Conservation (phyloP, 1,140 invertebrate genomes). For the Drosophila parvula region DNA sequence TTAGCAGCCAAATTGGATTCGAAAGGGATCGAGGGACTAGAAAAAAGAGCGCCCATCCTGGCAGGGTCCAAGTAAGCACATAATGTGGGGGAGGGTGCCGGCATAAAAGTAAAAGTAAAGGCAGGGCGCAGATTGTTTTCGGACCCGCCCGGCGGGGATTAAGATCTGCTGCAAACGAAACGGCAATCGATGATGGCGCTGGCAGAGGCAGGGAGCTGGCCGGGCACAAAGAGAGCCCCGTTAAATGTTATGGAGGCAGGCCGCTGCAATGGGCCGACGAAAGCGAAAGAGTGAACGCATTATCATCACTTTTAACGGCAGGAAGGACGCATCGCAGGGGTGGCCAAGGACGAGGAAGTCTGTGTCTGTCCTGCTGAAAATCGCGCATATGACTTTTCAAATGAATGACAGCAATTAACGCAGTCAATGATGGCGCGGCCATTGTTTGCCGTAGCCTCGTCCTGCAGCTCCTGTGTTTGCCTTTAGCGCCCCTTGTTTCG, state of each 20-base stretch:
- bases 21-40: constrained; percentile 22
- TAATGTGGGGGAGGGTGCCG: constrained; percentile 53
- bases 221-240: constrained; percentile 36
- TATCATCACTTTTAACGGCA: constrained; percentile 76
- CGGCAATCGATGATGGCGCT: constrained; percentile 48
- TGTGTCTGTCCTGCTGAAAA: constrained; percentile 33
- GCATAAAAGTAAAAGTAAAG: constrained; percentile 47
- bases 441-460: constrained; percentile 63
- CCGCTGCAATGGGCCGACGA: constrained; percentile 28
- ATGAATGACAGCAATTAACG: constrained; percentile 82
- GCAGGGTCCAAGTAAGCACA: constrained; percentile 56
- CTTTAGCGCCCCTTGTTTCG: constrained; percentile 23
- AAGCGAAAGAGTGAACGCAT: constrained; percentile 75
- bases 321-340: constrained; percentile 18
- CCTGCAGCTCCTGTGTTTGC: constrained; percentile 28
- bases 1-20: constrained; percentile 78
- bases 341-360: neutral
- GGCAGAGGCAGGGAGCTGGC: neutral
- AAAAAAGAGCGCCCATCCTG: constrained; percentile 17
- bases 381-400: constrained; percentile 76
- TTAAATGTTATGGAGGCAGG: constrained; percentile 56
- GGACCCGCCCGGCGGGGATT: constrained; percentile 48
- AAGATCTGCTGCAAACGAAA: constrained; percentile 42
- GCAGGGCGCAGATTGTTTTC: constrained; percentile 57
- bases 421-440: constrained; percentile 74